phyloP scores from a whole-genome alignment of 2,113 vertebrate genomes.

The Heteronetta atricapilla region DNA sequence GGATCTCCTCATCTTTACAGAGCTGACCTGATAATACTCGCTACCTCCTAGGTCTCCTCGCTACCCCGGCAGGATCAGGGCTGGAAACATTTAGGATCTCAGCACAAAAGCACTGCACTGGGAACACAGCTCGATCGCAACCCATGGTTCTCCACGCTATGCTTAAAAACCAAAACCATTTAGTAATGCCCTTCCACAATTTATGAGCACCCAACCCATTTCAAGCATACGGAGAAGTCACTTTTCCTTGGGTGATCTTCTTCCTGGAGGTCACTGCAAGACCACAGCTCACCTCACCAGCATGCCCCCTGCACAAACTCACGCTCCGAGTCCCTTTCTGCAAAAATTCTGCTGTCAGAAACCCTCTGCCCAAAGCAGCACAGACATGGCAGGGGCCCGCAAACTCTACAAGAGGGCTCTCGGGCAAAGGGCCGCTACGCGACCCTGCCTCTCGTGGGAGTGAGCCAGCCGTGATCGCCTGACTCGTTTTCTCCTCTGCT shows the following conservation, averaged over 20 bases:
- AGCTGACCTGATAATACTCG: neutral
- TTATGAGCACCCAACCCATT: neutral
- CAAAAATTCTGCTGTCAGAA: neutral
- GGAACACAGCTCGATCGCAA: neutral
- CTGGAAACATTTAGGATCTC: neutral
- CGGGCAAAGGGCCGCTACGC: neutral
- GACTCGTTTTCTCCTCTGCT: constrained; percentile 42
- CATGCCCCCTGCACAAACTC: neutral
- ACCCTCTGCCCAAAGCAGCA: neutral
- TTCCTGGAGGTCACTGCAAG: neutral
- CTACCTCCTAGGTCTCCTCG: neutral
- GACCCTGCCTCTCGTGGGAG: neutral
- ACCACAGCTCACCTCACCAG: neutral
- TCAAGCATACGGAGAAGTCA: fast-evolving
- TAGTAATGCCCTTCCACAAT: neutral
- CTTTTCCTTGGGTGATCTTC: neutral
- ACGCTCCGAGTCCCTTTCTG: neutral
- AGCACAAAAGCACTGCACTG: neutral
- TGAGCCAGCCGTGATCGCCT: constrained; percentile 40
- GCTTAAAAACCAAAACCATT: neutral
- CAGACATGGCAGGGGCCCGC: neutral
- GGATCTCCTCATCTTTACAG: constrained; percentile 11
- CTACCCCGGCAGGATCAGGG: neutral
- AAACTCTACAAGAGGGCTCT: neutral
- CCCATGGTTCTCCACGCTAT: neutral